Base-by-base conservation (phyloP, 2,888 invertebrate species). In the Drosophila percnosoma region DNA sequence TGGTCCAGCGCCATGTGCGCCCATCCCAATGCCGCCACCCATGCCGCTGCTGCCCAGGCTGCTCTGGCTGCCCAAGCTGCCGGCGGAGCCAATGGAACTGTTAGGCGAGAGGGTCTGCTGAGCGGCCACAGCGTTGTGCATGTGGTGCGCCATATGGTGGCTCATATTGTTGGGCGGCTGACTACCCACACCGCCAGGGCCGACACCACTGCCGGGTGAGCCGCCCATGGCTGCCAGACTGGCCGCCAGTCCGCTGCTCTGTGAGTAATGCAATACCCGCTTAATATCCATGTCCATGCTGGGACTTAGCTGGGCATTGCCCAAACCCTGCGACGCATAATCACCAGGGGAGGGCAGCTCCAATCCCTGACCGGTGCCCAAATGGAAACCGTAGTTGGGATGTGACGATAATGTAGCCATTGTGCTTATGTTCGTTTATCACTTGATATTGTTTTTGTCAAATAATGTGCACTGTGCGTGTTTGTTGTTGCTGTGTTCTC, bases 331-430 rank as follows among this genome's bases (percentile, higher is more conserved):
- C 11, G 92, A 89, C 10, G 92, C 92, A 80, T 93, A 93, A 71
- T 93, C 93, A 45, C 91, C 91, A 1, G 92, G 92, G 10, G 91
- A 84, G 40, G 92, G 93, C 65, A 93, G 90, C 69, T 93, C 93
- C 75, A 93, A 78, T 31, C 92, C 92, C 69, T 93, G 92, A 40
- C 91, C 75, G 68, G 82, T 57, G 18, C 83, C 85, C 78, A 93
- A 76, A 76, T 93, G 93, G 89, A 93, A 93, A 60, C 93, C 93
- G 83, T 93, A 93, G 78, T 92, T 93, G 64, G 93, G 93, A 90
- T 93, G 93, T 61, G 93, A 90, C 49, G 93, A 92, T 82, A 93
- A 85, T 68, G 92, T 91, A 64, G 93, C 91, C 93, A 93, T 93
- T 72, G 66, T 70, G 33, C 59, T 15, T 31, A 51, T 63, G 55